phyloP scores from a whole-genome alignment of 2,888 invertebrate species.

The Kryphioiulus occultus region DNA sequence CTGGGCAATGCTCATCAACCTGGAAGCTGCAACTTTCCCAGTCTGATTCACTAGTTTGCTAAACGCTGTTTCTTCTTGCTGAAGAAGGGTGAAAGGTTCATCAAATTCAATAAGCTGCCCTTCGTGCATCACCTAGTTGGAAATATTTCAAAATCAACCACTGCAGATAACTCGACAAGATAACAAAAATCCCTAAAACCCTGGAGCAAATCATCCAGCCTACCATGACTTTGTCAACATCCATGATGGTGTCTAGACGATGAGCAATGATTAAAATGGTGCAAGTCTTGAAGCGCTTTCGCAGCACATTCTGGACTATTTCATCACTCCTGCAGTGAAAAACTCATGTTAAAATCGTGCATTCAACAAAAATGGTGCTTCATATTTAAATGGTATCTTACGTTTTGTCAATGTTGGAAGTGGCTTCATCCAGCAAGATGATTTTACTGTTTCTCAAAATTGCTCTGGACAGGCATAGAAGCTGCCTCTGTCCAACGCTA shows the following conservation, averaged over 20 bases:
- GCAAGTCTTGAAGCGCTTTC: slow-evolving; percentile 53
- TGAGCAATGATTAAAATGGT: slow-evolving; percentile 65
- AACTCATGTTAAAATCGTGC: background rate
- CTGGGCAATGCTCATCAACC: slow-evolving; percentile 39
- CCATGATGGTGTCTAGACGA: slow-evolving; percentile 64
- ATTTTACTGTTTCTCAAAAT: slow-evolving; percentile 84
- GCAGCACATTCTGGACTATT: slow-evolving; percentile 48
- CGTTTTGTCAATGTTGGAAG: slow-evolving; percentile 81
- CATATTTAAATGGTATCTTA: background rate
- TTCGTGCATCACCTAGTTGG: slow-evolving; percentile 60
- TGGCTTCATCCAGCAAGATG: slow-evolving; percentile 89
- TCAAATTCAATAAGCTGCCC: slow-evolving; percentile 71
- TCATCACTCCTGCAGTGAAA: slow-evolving; percentile 46
- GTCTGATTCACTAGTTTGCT: slow-evolving; percentile 60
- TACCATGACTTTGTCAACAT: slow-evolving; percentile 61
- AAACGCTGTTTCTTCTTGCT: slow-evolving; percentile 60
- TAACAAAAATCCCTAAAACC: no score
- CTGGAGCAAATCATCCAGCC: background rate
- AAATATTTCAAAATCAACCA: background rate
- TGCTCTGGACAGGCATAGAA: slow-evolving; percentile 88
- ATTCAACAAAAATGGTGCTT: background rate
- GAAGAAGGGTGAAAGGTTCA: slow-evolving; percentile 72
- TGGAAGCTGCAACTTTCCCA: slow-evolving; percentile 44
- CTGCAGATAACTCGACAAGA: no score
- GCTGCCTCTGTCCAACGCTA: slow-evolving; percentile 88